A percentile compares a stretch with the other conserved stretches of the same genome.
Conservation (phyloP, 2,113 vertebrate species). For the Hipposideros armiger region DNA sequence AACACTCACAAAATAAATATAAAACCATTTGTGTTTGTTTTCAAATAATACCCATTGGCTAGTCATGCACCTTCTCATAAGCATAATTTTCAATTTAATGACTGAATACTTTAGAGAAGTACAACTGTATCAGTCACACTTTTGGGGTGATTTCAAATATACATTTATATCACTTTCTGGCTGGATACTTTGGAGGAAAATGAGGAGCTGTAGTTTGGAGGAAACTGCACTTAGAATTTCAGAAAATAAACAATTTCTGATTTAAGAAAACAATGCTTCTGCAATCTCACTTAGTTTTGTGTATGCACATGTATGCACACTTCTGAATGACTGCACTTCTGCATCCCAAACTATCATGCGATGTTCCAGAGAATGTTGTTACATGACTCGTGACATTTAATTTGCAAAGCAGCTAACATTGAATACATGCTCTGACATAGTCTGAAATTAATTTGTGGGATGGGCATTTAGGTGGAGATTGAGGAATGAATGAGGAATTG, state of each 20-base stretch:
- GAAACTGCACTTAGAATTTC: background rate
- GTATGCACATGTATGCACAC: background rate
- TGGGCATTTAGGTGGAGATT: background rate
- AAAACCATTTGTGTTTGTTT: background rate
- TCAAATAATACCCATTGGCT: background rate
- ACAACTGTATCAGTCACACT: background rate
- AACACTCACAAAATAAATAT: background rate
- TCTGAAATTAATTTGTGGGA: background rate
- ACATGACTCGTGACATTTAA: background rate
- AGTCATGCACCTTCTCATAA: background rate
- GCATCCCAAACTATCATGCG: background rate
- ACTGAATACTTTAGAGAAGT: background rate
- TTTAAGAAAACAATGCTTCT: background rate
- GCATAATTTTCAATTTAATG: background rate
- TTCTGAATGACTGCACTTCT: background rate
- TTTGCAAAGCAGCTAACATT: background rate
- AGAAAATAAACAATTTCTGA: background rate
- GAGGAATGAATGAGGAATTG: background rate
- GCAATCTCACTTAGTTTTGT: background rate
- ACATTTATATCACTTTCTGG: background rate
- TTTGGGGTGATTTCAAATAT: background rate
- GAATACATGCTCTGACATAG: background rate
- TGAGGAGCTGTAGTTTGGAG: background rate
- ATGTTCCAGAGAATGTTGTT: background rate
- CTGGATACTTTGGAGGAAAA: background rate